Conservation (phyloP, 2,797 vertebrate species). For the Sebastes melanostomus region DNA sequence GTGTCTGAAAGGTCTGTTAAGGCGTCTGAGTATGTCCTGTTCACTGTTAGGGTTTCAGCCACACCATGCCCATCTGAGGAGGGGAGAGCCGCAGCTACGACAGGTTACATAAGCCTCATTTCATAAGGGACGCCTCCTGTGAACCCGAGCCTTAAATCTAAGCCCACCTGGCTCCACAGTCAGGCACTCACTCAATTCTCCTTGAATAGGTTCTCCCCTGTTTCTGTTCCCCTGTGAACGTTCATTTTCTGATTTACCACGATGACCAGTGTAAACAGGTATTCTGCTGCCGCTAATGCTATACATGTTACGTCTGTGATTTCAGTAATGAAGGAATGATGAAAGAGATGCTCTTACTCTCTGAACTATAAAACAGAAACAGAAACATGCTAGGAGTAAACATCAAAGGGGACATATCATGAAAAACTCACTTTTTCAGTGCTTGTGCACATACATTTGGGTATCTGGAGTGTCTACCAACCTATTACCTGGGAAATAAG, state of each 20-base stretch:
- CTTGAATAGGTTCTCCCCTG: neutral
- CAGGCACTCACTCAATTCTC: neutral
- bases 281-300: neutral
- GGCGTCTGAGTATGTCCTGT: conserved; percentile 4
- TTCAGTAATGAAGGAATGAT: neutral
- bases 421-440: too few relatives aligned
- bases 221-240: neutral
- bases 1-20: conserved; percentile 18
- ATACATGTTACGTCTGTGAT: neutral
- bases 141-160: conserved; percentile 18
- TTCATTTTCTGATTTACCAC: neutral
- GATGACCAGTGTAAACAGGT: neutral
- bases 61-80: conserved; percentile 30
- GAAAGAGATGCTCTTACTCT: neutral
- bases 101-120: conserved; percentile 54
- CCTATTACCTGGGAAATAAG: accelerated
- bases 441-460: too few relatives aligned
- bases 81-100: conserved; percentile 9
- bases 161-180: conserved; percentile 36
- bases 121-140: conserved; percentile 39
- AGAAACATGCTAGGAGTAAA: neutral
- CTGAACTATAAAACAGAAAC: neutral
- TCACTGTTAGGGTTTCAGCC: conserved; percentile 32
- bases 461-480: too few relatives aligned
- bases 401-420: neutral